Evolutionary conservation across 2,797 vertebrate species (phyloP).

Genomic region (Sebastes baramenuke): DNA sequence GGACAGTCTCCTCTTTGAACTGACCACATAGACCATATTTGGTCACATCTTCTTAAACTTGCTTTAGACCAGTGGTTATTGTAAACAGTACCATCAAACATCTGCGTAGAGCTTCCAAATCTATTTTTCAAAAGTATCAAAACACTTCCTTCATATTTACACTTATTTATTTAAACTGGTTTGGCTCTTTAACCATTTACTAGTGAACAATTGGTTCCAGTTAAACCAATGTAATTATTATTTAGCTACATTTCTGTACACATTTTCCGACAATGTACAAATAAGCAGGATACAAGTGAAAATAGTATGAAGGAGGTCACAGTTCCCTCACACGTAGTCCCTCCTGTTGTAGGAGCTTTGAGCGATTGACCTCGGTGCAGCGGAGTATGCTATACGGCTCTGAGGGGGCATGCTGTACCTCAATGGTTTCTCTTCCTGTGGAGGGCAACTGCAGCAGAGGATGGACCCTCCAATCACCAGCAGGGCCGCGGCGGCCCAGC

Average conservation of each 20-base stretch:
- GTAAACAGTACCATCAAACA: slow-evolving; percentile 48
- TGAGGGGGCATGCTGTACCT: slow-evolving; percentile 65
- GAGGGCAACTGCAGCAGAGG: slow-evolving; percentile 94
- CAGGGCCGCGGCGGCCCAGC: slow-evolving; percentile 89
- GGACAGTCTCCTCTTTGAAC: slow-evolving; percentile 1
- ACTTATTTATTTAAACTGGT: background rate
- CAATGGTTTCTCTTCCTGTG: slow-evolving; percentile 80
- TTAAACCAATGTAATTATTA: background rate
- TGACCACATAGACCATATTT: background rate
- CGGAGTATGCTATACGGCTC: slow-evolving; percentile 86
- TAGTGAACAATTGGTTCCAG: background rate
- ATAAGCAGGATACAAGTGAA: no score
- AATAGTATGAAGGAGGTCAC: no score
- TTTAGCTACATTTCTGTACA: background rate
- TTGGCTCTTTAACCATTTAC: background rate
- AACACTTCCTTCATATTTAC: background rate
- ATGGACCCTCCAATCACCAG: slow-evolving; percentile 88
- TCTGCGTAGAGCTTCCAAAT: background rate
- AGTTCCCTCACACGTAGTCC: slow-evolving; percentile 88
- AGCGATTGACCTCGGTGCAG: slow-evolving; percentile 81
- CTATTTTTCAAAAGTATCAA: slow-evolving; percentile 4
- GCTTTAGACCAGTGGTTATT: background rate
- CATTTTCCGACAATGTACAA: background rate
- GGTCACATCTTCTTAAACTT: background rate
- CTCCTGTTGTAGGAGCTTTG: slow-evolving; percentile 89